A percentile compares a stretch with the other conserved stretches of the same genome.
phyloP scores from a whole-genome alignment of 2,797 vertebrate genomes.

The Sebastes minor region DNA sequence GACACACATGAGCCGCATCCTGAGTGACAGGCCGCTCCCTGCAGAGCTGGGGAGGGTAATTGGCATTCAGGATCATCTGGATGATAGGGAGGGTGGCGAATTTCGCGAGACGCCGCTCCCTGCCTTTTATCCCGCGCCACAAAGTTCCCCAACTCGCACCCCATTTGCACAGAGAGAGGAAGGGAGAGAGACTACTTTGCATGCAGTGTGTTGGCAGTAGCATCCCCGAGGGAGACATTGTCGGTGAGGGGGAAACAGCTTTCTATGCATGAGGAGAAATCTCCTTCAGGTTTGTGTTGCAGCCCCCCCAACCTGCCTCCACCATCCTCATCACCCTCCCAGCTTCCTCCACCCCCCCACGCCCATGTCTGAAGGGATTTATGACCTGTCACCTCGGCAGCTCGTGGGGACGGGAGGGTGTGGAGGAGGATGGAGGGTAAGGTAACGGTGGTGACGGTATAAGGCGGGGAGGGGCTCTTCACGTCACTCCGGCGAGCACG shows the following conservation, averaged over 20 bases:
- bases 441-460: constrained; percentile 36
- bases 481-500: constrained; percentile 58
- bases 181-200: constrained; percentile 69
- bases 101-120: constrained; percentile 63
- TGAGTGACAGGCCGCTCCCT: constrained; percentile 82
- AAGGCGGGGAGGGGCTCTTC: constrained; percentile 39
- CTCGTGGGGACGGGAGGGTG: constrained; percentile 42
- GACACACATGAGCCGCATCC: constrained; percentile 62
- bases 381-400: constrained; percentile 82
- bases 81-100: constrained; percentile 77
- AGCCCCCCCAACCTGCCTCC: constrained; percentile 1
- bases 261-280: constrained; percentile 85
- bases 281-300: constrained; percentile 80
- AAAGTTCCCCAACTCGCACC: constrained; percentile 68
- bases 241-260: constrained; percentile 79
- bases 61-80: constrained; percentile 84
- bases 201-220: constrained; percentile 78
- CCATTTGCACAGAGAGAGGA: constrained; percentile 61
- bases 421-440: constrained; percentile 29
- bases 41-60: constrained; percentile 78
- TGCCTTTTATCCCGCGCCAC: constrained; percentile 65
- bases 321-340: constrained; percentile 31
- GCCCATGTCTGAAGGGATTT: constrained; percentile 81
- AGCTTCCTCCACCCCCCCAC: constrained; percentile 16
- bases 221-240: constrained; percentile 77